Base-by-base conservation (phyloP, 2,888 invertebrate species). In the Spisula solida region DNA sequence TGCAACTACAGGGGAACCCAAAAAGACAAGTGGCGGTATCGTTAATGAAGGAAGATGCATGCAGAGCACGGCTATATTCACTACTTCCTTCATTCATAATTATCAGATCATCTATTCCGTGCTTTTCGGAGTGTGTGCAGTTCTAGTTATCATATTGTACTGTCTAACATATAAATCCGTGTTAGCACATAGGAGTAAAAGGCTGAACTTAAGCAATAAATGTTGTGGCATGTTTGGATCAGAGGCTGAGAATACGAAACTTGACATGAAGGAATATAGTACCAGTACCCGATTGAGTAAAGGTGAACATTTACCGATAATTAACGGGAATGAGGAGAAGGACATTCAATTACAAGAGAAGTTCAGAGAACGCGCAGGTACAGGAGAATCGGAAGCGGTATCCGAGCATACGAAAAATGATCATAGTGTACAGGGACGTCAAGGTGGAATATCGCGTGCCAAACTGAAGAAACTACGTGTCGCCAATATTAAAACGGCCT, bases 401-500 rank as follows among this genome's bases (percentile, higher is more conserved):
- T 55, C 86, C 0, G 78, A 86, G 8, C 81, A 84, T 8, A 84
- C 87, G 20, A 89, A 90, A 55, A 78, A 87, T 41, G 90, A 91
- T 20, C 82, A 34, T 0, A 90, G 90, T 56, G 82, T 86, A 0
- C 85, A 88, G 1, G 84, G 91, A 6, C 86, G 91, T 10, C 92
- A 90, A 14, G 86, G 90, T 31, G 91, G 92, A 18, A 86, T 93
- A 14, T 90, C 92, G 0, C 87, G 92, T 5, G 92, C 88, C 14
- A 93, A 92, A 75, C 82, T 92, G 51, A 94, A 95, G 85, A 94
- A 94, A 86, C 93, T 94, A n/a, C 89, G 95, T 12, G 93, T 94
- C 34, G 95, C 95, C 20, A 96, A 96, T 91, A 94, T 96, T 66
- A 95, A 96, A 81, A 96, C 96, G 16, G 96, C 96, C n/a, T 93